Base-by-base conservation (phyloP, 2,888 invertebrate species). In the Melipona bicolor region DNA sequence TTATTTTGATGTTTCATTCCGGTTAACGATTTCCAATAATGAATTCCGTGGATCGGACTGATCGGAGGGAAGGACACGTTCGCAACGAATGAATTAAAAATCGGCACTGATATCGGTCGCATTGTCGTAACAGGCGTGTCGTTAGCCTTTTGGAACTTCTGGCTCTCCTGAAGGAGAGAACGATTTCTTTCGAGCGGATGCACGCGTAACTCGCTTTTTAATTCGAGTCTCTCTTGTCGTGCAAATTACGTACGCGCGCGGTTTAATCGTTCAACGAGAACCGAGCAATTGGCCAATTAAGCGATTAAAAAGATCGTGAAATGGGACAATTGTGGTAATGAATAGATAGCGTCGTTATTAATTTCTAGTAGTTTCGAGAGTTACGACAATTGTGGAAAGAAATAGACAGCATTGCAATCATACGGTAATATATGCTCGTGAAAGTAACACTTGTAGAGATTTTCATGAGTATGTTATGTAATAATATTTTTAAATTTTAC, bases 21-120 rank as follows among this genome's bases (percentile, higher is more conserved):
- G 62, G n/a, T 77, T 79, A 62, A 69, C 79, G 77, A 83, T 83
- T 84, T 72, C 56, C 85, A 68, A 87, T 87, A 87, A 88, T 77
- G 85, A 87, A 88, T 87, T 85, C 81, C 85, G 64, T 50, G 68
- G 59, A 70, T 54, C 43, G 2, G 59, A 72, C 19, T 2, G 56
- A 32, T 15, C 24, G n/a, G 64, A 52, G 24, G 50, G 59, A 64
- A 81, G 21, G 27, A 6, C 62, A 43, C 62, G 56, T 74, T 56
- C 19, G 6, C 27, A 70, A 74, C 62, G 32, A 21, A 24, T 15
- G 36, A 6, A 69, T 65, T 62, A 21, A 64, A 64, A 68, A 27
- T 43, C 43, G 43, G 43, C 43, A 11, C 43, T 43, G 9, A 9
- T 43, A 43, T 43, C 49, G 11, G 15, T 3, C 43, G 27, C 27